Percentiles rank a stretch among this genome's conserved stretches.
phyloP scores from a whole-genome alignment of 2,797 vertebrate species.

The Masticophis lateralis region DNA sequence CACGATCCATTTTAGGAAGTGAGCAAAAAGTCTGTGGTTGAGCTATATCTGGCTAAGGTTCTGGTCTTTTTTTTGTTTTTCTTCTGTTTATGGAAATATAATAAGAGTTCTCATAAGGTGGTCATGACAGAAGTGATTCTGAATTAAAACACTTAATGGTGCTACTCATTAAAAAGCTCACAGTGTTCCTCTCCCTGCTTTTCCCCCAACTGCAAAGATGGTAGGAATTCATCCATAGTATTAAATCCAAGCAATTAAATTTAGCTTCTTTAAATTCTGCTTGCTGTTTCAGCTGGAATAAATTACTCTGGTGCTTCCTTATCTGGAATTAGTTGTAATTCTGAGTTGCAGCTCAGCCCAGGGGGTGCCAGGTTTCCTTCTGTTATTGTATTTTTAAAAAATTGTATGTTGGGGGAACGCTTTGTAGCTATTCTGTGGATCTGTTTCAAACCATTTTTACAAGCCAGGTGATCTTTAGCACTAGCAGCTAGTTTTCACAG shows the following conservation, averaged over 20 bases:
- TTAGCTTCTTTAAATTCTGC: slow-evolving; percentile 9
- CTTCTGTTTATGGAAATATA: not conserved
- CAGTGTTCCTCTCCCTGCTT: not conserved
- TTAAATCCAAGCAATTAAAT: slow-evolving; percentile 25
- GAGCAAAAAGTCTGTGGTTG: not conserved
- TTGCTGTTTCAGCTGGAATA: slow-evolving; percentile 8
- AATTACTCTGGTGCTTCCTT: not conserved
- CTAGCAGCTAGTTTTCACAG: slow-evolving; percentile 9
- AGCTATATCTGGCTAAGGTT: not conserved
- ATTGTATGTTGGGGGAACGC: not conserved
- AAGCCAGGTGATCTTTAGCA: not conserved
- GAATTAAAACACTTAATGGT: not conserved
- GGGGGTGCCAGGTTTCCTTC: not conserved
- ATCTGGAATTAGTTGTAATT: not conserved
- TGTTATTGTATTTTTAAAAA: not conserved
- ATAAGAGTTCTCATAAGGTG: not conserved
- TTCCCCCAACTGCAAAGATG: not conserved
- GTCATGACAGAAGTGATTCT: not conserved
- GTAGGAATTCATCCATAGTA: not conserved
- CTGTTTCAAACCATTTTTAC: not conserved
- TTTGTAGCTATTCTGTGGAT: not conserved
- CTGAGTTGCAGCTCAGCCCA: not conserved
- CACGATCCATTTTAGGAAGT: not conserved
- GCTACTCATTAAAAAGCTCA: slow-evolving; percentile 8
- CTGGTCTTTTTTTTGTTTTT: not conserved